Conservation (phyloP, 2,888 invertebrate species). For the Chrysodeixis includens region DNA sequence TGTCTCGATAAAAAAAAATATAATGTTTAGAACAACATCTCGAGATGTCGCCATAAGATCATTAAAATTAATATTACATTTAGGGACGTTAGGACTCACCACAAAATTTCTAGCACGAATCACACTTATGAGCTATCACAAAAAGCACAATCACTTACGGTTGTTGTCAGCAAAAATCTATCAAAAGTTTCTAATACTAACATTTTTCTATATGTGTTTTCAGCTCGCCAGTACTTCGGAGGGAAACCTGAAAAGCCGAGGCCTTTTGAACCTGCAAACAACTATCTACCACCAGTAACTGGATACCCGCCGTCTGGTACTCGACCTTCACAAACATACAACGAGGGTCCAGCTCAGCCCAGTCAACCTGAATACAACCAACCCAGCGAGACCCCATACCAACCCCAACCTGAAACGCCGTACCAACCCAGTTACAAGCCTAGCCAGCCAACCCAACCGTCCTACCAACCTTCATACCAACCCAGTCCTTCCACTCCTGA, state of each 20-base stretch:
- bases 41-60: no score
- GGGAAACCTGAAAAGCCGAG: slow-evolving; percentile 91
- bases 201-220: slow-evolving; percentile 59
- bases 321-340: slow-evolving; percentile 81
- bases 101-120: slow-evolving; percentile 24
- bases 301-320: slow-evolving; percentile 82
- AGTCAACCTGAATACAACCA: slow-evolving; percentile 58
- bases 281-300: slow-evolving; percentile 77
- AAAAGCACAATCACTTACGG: slow-evolving; percentile 58
- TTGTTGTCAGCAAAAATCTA: not conserved
- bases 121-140: slow-evolving; percentile 41
- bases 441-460: slow-evolving; percentile 55
- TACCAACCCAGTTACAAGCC: slow-evolving; percentile 66
- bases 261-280: slow-evolving; percentile 90
- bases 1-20: no score
- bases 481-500: slow-evolving; percentile 53
- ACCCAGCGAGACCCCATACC: slow-evolving; percentile 66
- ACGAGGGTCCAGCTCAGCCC: slow-evolving; percentile 72
- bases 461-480: slow-evolving; percentile 64
- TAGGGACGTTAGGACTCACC: not conserved
- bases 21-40: no score
- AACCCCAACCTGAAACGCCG: slow-evolving; percentile 67
- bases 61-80: not conserved
- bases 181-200: slow-evolving; percentile 19
- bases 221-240: slow-evolving; percentile 92